Percentiles rank a stretch among this genome's conserved stretches.
These are phyloP conservation scores for Daphoenositta chrysoptera DNA, from an alignment of 2,113 vertebrate genomes.

Conservation along the genomic window DNA sequence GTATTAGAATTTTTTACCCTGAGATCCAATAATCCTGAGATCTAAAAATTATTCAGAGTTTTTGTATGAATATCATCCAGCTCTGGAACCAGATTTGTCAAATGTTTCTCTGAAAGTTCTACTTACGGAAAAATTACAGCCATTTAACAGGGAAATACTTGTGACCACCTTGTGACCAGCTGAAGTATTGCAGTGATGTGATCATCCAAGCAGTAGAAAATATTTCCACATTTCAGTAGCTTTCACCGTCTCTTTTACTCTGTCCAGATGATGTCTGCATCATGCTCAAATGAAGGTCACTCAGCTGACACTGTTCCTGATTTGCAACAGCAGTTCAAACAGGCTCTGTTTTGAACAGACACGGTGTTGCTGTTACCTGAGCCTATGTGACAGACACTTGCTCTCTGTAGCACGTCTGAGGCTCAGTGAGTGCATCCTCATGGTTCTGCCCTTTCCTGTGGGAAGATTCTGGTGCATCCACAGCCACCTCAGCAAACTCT, in stretches of 20 bases:
- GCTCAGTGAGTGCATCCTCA: background rate
- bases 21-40: background rate
- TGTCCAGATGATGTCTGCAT: background rate
- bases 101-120: background rate
- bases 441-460: background rate
- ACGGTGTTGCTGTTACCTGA: background rate
- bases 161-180: background rate
- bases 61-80: background rate
- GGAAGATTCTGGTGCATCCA: background rate
- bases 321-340: background rate
- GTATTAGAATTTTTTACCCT: background rate
- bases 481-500: background rate
- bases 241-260: background rate
- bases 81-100: background rate
- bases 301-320: background rate
- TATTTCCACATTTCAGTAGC: background rate
- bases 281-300: background rate
- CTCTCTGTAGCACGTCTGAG: background rate
- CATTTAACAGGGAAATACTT: background rate
- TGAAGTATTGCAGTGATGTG: background rate
- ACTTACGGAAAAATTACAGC: background rate
- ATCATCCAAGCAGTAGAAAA: background rate
- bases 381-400: too few relatives aligned
- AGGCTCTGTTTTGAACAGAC: background rate
- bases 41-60: background rate